phyloP scores from a whole-genome alignment of 2,888 invertebrate species.

The Tinea semifulvella region DNA sequence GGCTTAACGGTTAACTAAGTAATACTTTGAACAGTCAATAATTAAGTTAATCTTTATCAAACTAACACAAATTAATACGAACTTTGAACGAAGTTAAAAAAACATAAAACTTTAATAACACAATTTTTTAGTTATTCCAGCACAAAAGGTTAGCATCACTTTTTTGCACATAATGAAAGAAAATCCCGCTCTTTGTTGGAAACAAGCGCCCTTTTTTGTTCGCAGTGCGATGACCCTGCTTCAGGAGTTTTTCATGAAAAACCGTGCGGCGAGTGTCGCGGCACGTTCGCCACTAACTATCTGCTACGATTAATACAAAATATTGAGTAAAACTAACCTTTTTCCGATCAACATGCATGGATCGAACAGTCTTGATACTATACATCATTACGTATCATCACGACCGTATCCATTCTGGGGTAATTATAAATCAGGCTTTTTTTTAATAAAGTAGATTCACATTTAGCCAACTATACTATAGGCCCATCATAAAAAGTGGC shows the following conservation, averaged over 20 bases:
- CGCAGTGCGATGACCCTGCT: conserved; percentile 1
- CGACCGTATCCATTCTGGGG: too few species aligned
- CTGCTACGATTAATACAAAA: conserved; percentile 38
- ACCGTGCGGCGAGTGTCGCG: conserved; percentile 35
- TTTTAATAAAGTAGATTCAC: too few species aligned
- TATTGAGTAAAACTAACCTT: conserved; percentile 37
- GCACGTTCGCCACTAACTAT: conserved; percentile 46
- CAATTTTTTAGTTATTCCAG: neutral
- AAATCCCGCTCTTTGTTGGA: neutral
- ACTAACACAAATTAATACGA: too few species aligned
- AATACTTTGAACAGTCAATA: too few species aligned
- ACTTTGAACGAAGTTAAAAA: too few species aligned
- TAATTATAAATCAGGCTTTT: too few species aligned
- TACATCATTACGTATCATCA: too few species aligned
- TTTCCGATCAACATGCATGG: conserved; percentile 33
- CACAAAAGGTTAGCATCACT: neutral
- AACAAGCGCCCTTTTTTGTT: neutral
- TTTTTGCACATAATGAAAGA: neutral
- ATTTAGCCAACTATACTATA: too few species aligned
- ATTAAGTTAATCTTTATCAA: too few species aligned
- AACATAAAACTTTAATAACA: neutral
- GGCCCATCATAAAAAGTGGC: too few species aligned
- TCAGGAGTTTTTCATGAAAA: neutral
- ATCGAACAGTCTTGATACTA: conserved; percentile 34
- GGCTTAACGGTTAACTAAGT: too few species aligned